These are phyloP conservation scores for Seira musarum DNA, from an alignment of 2,888 invertebrate genomes.

Conservation along the genomic window DNA sequence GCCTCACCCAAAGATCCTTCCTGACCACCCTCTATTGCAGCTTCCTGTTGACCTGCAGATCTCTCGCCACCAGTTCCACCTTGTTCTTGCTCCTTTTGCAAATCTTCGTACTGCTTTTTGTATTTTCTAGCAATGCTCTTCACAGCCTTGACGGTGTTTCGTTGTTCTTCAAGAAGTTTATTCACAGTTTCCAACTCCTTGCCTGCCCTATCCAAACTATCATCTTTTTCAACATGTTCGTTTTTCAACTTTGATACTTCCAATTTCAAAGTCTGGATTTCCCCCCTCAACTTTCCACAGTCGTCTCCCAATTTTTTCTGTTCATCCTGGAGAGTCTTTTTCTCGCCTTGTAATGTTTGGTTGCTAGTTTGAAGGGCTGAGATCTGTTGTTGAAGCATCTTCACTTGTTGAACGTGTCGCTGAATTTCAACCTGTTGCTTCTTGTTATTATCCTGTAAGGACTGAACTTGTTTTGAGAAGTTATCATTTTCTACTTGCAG, in stretches of 20 bases:
- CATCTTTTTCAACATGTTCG: conserved; percentile 79
- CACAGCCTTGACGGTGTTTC: conserved; percentile 73
- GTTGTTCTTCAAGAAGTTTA: conserved; percentile 84
- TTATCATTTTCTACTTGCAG: conserved; percentile 86
- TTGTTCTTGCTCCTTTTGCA: conserved; percentile 78
- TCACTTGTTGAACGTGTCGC: conserved; percentile 77
- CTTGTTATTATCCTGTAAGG: conserved; percentile 81
- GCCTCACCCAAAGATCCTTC: conserved; percentile 78
- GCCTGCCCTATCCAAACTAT: conserved; percentile 76
- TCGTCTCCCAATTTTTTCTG: conserved; percentile 76
- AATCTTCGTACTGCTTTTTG: conserved; percentile 87
- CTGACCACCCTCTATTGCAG: conserved; percentile 65
- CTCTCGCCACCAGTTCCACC: conserved; percentile 76
- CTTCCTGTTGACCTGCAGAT: conserved; percentile 34
- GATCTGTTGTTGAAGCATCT: conserved; percentile 80
- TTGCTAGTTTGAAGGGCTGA: conserved; percentile 71
- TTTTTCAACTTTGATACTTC: conserved; percentile 74
- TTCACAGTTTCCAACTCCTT: conserved; percentile 79
- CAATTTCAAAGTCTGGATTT: conserved; percentile 50
- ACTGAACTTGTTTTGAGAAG: conserved; percentile 81
- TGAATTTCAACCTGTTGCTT: conserved; percentile 80
- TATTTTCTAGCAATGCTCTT: conserved; percentile 94
- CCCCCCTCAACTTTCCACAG: conserved; percentile 73
- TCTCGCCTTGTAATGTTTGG: conserved; percentile 71
- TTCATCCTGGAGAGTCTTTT: conserved; percentile 80